Percentiles rank a stretch among this genome's conserved stretches.
Evolutionary conservation across 2,888 invertebrate genomes (phyloP).

Genomic region (Lasioglossum morio): DNA sequence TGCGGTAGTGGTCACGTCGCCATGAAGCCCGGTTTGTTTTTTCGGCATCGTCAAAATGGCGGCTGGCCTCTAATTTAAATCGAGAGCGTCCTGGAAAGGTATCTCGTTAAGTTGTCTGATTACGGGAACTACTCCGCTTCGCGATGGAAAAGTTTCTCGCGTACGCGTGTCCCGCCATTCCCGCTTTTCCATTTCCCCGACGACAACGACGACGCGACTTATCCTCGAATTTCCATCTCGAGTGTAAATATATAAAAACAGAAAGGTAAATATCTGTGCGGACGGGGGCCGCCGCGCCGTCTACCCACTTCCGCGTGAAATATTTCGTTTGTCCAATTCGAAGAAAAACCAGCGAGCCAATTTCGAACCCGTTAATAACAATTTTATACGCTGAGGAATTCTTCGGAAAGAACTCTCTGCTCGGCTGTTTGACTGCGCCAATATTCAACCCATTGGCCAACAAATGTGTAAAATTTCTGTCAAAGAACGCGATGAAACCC

Average conservation of each 20-base stretch:
- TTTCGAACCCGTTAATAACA: neutral
- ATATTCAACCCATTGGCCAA: neutral
- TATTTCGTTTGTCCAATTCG: neutral
- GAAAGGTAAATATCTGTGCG: neutral
- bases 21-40: constrained; percentile 26
- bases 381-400: neutral
- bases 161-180: neutral
- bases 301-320: neutral
- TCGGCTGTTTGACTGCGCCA: neutral
- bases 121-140: constrained; percentile 33
- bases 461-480: neutral
- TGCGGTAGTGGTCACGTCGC: constrained; percentile 3
- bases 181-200: neutral
- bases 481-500: neutral
- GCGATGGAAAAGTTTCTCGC: constrained; percentile 32
- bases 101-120: constrained; percentile 55
- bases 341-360: neutral
- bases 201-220: neutral
- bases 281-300: neutral
- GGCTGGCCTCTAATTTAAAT: constrained; percentile 54
- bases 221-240: constrained; percentile 1
- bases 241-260: constrained; percentile 2
- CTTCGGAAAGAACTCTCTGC: neutral
- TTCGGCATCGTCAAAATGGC: constrained; percentile 20
- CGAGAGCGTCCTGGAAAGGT: constrained; percentile 24